phyloP scores from a whole-genome alignment of 2,113 vertebrate species.

The Geococcyx californianus region DNA sequence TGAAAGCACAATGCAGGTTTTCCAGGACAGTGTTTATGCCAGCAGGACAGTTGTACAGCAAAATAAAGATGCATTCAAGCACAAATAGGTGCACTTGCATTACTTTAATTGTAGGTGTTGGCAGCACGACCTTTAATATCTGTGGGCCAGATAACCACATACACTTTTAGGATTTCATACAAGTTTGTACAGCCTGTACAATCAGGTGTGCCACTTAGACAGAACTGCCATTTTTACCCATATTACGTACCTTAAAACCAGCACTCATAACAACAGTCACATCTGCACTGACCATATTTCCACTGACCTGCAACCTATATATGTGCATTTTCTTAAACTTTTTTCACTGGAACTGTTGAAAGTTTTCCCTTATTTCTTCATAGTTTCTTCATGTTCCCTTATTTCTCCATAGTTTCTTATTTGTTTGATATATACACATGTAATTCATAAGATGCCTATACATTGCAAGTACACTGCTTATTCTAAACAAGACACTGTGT shows the following conservation, averaged over 20 bases:
- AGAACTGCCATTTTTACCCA: background rate
- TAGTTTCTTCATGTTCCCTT: background rate
- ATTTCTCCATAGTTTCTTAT: background rate
- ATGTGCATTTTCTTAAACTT: background rate
- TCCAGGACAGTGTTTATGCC: background rate
- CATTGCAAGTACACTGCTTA: background rate
- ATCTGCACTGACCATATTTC: background rate
- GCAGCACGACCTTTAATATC: background rate
- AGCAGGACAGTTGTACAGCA: background rate
- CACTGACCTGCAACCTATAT: background rate
- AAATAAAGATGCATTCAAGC: background rate
- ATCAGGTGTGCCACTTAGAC: background rate
- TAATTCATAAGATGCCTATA: background rate
- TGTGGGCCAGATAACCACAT: background rate
- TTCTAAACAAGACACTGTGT: background rate
- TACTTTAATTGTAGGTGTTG: background rate
- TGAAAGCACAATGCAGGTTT: background rate
- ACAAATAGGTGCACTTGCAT: background rate
- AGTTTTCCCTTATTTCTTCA: background rate
- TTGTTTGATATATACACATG: background rate
- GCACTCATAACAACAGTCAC: background rate
- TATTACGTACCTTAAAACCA: background rate
- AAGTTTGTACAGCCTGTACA: background rate
- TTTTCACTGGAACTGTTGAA: background rate
- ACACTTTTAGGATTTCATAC: background rate